A percentile compares a stretch with the other conserved stretches of the same genome.
phyloP scores from a whole-genome alignment of 2,797 vertebrate species.

The Scleropages formosus region DNA sequence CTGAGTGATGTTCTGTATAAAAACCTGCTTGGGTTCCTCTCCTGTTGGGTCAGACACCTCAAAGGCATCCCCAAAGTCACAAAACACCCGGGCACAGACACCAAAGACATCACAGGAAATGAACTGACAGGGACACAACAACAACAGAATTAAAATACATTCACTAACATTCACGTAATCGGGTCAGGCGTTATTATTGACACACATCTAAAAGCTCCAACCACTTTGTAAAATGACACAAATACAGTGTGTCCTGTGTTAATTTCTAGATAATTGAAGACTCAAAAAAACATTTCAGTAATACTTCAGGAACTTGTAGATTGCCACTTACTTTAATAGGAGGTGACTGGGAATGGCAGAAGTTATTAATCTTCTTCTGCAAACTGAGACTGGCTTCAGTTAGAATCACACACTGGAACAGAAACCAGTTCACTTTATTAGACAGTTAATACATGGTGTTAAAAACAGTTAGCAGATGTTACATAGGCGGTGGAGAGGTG shows the following conservation, averaged over 20 bases:
- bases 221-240: neutral
- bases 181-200: neutral
- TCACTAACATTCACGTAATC: neutral
- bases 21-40: slow-evolving; percentile 94
- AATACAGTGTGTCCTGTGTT: neutral
- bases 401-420: slow-evolving; percentile 86
- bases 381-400: slow-evolving; percentile 82
- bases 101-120: slow-evolving; percentile 86
- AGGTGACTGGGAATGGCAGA: slow-evolving; percentile 84
- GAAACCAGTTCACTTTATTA: slow-evolving; percentile 16
- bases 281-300: no score
- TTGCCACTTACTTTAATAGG: slow-evolving; percentile 82
- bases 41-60: slow-evolving; percentile 93
- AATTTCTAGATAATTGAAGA: neutral
- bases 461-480: neutral
- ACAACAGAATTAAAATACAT: neutral
- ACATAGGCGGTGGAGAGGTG: no score
- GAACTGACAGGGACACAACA: slow-evolving; percentile 68
- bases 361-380: slow-evolving; percentile 86
- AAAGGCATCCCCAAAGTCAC: slow-evolving; percentile 94
- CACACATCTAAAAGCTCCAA: neutral
- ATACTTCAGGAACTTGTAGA: neutral
- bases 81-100: slow-evolving; percentile 89
- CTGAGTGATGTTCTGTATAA: slow-evolving; percentile 92
- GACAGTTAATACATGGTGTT: neutral